phyloP scores from a whole-genome alignment of 2,888 invertebrate species.

The Poecilus cupreus region DNA sequence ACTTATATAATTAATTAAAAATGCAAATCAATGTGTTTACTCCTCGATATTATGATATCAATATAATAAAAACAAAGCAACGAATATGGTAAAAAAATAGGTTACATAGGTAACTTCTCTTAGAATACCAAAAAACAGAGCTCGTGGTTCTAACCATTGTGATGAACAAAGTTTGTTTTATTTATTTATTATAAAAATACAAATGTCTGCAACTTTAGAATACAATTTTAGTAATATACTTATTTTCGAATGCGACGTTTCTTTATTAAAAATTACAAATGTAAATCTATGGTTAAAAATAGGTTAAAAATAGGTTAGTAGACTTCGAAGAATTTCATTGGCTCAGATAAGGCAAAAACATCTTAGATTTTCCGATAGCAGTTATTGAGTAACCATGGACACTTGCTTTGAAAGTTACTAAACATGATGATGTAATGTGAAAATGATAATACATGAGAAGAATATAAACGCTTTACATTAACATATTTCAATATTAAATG shows the following conservation, averaged over 20 bases:
- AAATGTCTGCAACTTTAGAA: no score
- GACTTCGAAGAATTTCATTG: not conserved
- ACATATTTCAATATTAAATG: not conserved
- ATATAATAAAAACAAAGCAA: conserved; percentile 14
- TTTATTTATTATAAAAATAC: no score
- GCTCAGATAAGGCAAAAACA: conserved; percentile 11
- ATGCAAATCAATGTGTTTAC: not conserved
- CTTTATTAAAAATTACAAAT: no score
- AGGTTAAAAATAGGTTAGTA: not conserved
- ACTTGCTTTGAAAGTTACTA: not conserved
- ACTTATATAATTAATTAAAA: not conserved
- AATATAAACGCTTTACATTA: not conserved
- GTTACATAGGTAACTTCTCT: no score
- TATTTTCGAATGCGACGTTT: no score
- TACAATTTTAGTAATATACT: no score
- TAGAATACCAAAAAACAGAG: no score
- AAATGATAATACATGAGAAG: not conserved
- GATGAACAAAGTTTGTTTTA: no score
- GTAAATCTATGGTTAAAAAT: no score
- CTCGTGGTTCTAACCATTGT: no score
- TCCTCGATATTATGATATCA: no score
- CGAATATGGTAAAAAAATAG: no score
- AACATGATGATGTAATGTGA: conserved; percentile 3
- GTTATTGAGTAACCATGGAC: conserved; percentile 9
- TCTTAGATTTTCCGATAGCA: conserved; percentile 19